These are phyloP conservation scores for Nestor notabilis DNA, from an alignment of 2,113 vertebrate species.

Conservation along the genomic window DNA sequence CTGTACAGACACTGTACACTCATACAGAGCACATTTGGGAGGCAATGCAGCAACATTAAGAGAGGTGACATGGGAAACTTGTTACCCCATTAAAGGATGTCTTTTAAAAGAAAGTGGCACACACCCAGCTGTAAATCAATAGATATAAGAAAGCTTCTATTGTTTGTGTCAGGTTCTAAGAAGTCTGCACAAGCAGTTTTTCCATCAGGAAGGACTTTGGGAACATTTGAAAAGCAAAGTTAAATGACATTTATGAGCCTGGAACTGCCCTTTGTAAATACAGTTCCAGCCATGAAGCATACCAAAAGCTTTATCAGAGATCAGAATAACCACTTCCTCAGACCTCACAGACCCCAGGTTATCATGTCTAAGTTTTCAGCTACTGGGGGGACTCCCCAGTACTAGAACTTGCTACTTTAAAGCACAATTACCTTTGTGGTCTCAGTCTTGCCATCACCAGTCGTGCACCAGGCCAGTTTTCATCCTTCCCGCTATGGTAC, in stretches of 20 bases:
- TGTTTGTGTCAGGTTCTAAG: neutral
- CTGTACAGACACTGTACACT: neutral
- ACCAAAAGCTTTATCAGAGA: neutral
- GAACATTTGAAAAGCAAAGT: neutral
- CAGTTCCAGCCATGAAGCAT: neutral
- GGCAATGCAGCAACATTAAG: neutral
- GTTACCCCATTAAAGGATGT: neutral
- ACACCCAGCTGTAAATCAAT: neutral
- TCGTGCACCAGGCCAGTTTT: conserved; percentile 79
- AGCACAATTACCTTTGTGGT: conserved; percentile 83
- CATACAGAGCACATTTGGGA: neutral
- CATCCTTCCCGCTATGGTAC: conserved; percentile 81
- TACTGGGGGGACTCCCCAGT: neutral
- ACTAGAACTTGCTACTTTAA: neutral
- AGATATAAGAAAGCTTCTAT: neutral
- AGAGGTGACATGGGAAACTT: neutral
- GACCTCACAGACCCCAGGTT: neutral
- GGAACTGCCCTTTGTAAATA: neutral
- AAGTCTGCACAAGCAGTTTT: neutral
- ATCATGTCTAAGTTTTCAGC: neutral
- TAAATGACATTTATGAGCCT: neutral
- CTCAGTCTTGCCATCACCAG: conserved; percentile 85
- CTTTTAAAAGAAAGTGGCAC: neutral
- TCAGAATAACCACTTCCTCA: neutral
- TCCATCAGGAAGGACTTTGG: neutral